Evolutionary conservation across 2,797 vertebrate genomes (phyloP), one percentile per base, ranked within the genome.

Genomic region (Prionace glauca): DNA sequence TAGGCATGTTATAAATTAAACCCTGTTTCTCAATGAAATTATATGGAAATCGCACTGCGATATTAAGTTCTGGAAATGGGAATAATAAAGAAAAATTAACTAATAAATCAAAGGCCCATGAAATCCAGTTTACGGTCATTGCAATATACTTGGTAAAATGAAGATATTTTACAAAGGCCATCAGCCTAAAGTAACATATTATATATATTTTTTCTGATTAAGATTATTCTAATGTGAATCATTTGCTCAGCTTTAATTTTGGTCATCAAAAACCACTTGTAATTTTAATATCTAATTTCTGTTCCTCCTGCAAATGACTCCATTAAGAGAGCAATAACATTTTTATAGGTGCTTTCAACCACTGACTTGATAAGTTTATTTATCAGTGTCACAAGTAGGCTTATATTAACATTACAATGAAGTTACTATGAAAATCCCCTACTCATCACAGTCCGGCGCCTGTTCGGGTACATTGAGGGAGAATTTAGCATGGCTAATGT

Each of bases 81-180:
- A 93, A 71, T 93, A 69, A 36, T 93, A 69, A 93, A 69, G 62
- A 93, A 41, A 93, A 67, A 93, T 93, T 93, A 93, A 45, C 65
- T 93, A 93, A 94, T 71, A 94, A 94, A 71, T 94, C 92, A 22
- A 16, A 62, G 88, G 88, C 29, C 18, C 32, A 62, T 41, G 92
- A 45, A 94, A 74, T 74, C 71, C 72, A 94, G 16, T 94, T 14
- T 32, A 74, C 24, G 50, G 67, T 72, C 92, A 94, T 72, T 74
- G 32, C 45, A 94, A 94, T 32, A 94, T 45, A 94, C 67, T 94
- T 94, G n/a, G 60, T 20, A 41, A 69, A 94, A 94, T 69, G 90
- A 90, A 90, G 32, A 93, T 9, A 22, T 18, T 94, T 93, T 94
- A 72, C 69, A 71, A 41, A 41, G 36, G 24, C 67, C 65, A 94